Conservation (phyloP, 2,113 vertebrate genomes). For the Gadus macrocephalus region DNA sequence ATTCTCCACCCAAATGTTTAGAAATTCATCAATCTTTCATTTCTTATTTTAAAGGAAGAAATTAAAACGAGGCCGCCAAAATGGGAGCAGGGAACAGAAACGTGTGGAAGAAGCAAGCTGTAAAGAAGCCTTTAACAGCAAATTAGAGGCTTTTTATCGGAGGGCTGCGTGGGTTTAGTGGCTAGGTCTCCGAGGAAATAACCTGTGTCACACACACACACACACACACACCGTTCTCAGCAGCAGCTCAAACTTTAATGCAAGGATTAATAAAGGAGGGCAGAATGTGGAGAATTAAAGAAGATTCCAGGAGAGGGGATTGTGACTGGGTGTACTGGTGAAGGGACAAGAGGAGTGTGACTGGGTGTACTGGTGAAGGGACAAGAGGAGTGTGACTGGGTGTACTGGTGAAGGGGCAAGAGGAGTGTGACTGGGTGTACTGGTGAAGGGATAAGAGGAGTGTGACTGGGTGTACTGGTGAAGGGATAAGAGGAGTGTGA, state of each 20-base stretch:
- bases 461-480: background rate
- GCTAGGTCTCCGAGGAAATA: background rate
- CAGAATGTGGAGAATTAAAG: conserved; percentile 45
- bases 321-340: background rate
- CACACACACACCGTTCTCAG: conserved; percentile 31
- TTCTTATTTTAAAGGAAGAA: conserved; percentile 13
- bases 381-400: background rate
- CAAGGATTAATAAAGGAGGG: conserved; percentile 37
- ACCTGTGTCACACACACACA: conserved; percentile 24
- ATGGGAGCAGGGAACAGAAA: conserved; percentile 31
- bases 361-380: background rate
- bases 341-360: background rate
- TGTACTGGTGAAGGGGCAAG: background rate
- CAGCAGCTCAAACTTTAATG: conserved; percentile 66
- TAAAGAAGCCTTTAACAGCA: conserved; percentile 54
- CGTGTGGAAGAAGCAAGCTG: background rate
- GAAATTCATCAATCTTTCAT: conserved; percentile 8
- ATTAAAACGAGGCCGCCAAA: conserved; percentile 24
- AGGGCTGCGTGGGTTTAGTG: conserved; percentile 38
- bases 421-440: conserved; percentile 14
- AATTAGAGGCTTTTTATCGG: conserved; percentile 72
- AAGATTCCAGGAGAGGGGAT: background rate
- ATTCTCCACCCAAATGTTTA: conserved; percentile 11
- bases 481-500: background rate
- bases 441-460: too few species aligned